phyloP scores from a whole-genome alignment of 1,140 invertebrate species.

The Drosophila miranda region DNA sequence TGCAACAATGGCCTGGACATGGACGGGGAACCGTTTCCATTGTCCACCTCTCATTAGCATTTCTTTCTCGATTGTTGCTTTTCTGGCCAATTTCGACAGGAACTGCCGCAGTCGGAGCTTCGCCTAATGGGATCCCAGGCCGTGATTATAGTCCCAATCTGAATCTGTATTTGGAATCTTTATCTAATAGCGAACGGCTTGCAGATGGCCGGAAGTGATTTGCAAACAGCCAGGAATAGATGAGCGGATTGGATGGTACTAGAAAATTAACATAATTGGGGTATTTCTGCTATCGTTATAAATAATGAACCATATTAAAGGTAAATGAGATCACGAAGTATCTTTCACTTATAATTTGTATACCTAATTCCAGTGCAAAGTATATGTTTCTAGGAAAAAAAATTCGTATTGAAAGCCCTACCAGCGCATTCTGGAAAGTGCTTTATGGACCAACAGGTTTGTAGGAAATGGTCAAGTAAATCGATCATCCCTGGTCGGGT shows the following conservation, averaged over 20 bases:
- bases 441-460: no score
- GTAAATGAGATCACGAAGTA: no score
- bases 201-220: slow-evolving; percentile 40
- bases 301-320: background rate
- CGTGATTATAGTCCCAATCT: slow-evolving; percentile 30
- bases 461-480: no score
- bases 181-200: slow-evolving; percentile 26
- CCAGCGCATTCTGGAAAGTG: no score
- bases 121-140: slow-evolving; percentile 30
- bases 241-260: no score
- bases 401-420: no score
- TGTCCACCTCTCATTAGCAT: slow-evolving; percentile 42
- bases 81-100: slow-evolving; percentile 47
- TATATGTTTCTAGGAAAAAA: no score
- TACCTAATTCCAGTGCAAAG: no score
- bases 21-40: slow-evolving; percentile 33
- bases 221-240: slow-evolving; percentile 14
- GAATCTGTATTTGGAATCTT: slow-evolving; percentile 24
- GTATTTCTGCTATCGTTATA: slow-evolving; percentile 10
- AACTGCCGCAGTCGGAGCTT: slow-evolving; percentile 33
- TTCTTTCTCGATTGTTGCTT: slow-evolving; percentile 42
- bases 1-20: slow-evolving; percentile 40
- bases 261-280: slow-evolving; percentile 29
- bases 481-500: no score
- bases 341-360: no score